These are phyloP conservation scores for Pycnonotus jocosus DNA, from an alignment of 2,113 vertebrate genomes.

Conservation along the genomic window DNA sequence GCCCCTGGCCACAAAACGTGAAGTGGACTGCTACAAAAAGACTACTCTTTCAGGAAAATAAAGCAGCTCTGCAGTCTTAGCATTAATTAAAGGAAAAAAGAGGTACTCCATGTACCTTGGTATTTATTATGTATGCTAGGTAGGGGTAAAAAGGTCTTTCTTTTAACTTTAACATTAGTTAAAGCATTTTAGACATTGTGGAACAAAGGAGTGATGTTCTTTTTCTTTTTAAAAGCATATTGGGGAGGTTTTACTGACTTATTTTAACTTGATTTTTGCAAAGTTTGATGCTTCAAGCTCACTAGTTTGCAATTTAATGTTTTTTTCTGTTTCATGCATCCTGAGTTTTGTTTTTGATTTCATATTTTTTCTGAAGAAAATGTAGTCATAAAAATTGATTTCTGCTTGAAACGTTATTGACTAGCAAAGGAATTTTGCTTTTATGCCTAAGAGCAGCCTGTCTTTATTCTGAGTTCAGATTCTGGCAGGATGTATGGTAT, in stretches of 20 bases:
- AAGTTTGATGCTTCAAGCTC: neutral
- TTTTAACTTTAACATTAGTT: neutral
- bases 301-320: neutral
- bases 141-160: neutral
- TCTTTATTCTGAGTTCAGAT: neutral
- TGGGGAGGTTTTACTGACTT: neutral
- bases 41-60: neutral
- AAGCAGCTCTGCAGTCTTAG: neutral
- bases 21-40: neutral
- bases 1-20: neutral
- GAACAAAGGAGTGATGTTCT: neutral
- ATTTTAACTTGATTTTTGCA: neutral
- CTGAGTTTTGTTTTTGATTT: neutral
- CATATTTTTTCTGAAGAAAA: neutral
- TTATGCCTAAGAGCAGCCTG: neutral
- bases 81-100: neutral
- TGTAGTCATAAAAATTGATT: neutral
- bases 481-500: neutral
- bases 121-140: neutral
- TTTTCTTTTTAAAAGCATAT: neutral
- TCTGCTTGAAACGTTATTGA: neutral
- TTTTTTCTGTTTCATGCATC: neutral
- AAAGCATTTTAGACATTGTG: neutral
- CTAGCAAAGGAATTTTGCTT: neutral
- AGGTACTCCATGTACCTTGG: neutral